Evolutionary conservation across 2,888 invertebrate genomes (phyloP), one percentile per base, ranked within the genome.

Genomic region (Unio delphinus): DNA sequence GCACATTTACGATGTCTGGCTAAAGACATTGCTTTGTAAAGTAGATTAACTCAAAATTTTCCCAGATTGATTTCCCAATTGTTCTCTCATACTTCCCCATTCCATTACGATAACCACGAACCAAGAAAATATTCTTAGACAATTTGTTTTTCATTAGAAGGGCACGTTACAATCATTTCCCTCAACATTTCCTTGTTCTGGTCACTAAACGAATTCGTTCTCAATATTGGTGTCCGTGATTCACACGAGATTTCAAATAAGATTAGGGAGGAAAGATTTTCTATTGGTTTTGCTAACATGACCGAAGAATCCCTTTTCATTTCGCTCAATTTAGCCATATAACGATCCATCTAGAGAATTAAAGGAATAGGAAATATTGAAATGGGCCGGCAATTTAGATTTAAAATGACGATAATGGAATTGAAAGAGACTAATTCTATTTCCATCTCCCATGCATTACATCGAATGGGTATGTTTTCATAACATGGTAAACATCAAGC

Each of bases 221-320:
- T 55, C 59, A 64, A 64, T 68, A 70, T 70, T 66, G 68, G 64
- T 57, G 73, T 66, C 68, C 74, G 67, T 73, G 73, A 64, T 56
- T 67, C 77, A 77, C 77, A 74, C 77, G 77, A 77, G 77, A 77
- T 62, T 73, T 73, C 65, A 69, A 75, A 77, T 61, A 66, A 65
- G 72, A 75, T 77, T 77, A 77, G 23, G 55, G 58, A 67, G 34
- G 66, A 74, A 75, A 75, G 73, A 67, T 75, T 74, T 70, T 71
- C 75, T 71, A 75, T 75, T 77, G 45, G 45, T 45, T 45, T 45
- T 15, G 45, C 45, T 45, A 15, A 45, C 45, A 45, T 45, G 45
- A 15, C 45, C 45, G 15, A 45, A 45, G 45, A 45, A 45, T 45
- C 45, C 45, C 45, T 45, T 45, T 45, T 45, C 45, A 45, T 62